A percentile compares a stretch with the other conserved stretches of the same genome.
phyloP scores from a whole-genome alignment of 2,797 vertebrate genomes.

The Borostomias antarcticus region DNA sequence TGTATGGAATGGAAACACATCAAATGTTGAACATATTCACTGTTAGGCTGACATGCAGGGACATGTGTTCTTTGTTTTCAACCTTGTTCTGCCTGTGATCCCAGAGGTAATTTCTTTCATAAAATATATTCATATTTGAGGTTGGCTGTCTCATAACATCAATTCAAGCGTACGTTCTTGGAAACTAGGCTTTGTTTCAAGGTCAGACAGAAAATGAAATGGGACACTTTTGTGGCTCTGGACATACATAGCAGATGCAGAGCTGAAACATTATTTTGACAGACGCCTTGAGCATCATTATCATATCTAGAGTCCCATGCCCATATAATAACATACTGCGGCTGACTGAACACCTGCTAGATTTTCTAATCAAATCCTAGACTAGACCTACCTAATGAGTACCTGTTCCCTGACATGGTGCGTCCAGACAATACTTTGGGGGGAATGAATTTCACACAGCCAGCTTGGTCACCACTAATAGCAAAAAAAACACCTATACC shows the following conservation, averaged over 20 bases:
- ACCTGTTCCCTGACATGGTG: no score
- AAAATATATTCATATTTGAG: constrained; percentile 30
- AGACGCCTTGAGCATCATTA: constrained; percentile 17
- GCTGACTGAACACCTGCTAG: background rate
- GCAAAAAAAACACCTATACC: no score
- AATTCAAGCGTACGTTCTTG: constrained; percentile 36
- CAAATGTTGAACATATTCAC: no score
- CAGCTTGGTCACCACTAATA: no score
- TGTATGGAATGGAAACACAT: no score
- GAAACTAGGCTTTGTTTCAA: constrained; percentile 52
- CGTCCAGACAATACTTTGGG: no score
- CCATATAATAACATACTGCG: background rate
- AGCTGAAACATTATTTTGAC: constrained; percentile 35
- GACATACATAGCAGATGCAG: constrained; percentile 29
- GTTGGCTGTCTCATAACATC: constrained; percentile 22
- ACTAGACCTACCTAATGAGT: background rate
- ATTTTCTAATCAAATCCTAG: background rate
- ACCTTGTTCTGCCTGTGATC: constrained; percentile 25
- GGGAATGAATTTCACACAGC: background rate
- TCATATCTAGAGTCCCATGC: constrained; percentile 11
- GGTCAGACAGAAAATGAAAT: constrained; percentile 58
- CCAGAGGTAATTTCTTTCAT: background rate
- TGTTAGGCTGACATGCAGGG: constrained; percentile 53
- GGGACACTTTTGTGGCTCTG: constrained; percentile 37
- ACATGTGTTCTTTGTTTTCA: constrained; percentile 46